Base-by-base conservation (phyloP, 2,113 vertebrate genomes). In the Cynopterus brachyotis region DNA sequence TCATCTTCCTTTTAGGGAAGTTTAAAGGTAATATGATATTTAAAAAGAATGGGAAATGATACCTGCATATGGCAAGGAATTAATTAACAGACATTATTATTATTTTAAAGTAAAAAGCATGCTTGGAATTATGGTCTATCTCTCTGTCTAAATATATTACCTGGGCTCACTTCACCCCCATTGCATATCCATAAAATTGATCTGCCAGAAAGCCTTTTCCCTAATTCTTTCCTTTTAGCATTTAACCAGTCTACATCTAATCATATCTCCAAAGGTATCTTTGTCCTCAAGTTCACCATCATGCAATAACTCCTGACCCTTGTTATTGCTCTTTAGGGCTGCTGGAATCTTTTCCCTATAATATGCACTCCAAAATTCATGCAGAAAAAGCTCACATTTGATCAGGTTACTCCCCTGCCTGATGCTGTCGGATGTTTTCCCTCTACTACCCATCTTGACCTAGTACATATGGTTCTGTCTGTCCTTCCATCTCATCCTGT, bases 91-190 rank as follows among this genome's bases (percentile, higher is more conserved):
- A 93, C 78, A 76, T 10, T 24, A 53, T 55, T 50, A 26, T 35
- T 81, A 83, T 83, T 94, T 94, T 17, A 83, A 87, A 88, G 91
- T 88, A 72, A 69, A 90, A 96, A 57, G 17, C 55, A 64, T n/a
- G 40, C 24, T 32, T 78, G 59, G 28, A 87, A 47, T 40, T 86
- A 47, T 53, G 45, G 13, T 17, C 20, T 45, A 24, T 26, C 10
- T 37, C 30, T 37, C 32, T 7, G 20, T n/a, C 42, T 59, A 53
- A n/a, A 8, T 11, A 1, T 57, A 55, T 78, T 11, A 35, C 9
- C 42, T 53, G 59, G 40, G 30, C 30, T 75, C 57, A 69, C 30
- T 45, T 13, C 83, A n/a, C 10, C 10, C 7, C 19, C 17, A 62
- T 1, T 20, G 7, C 53, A 67, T 16, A 89, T 9, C 12, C n/a